Conservation (phyloP, 30 jellyfish, hydroid and myxozoan genomes). For the Chrysaora quinquecirrha region DNA sequence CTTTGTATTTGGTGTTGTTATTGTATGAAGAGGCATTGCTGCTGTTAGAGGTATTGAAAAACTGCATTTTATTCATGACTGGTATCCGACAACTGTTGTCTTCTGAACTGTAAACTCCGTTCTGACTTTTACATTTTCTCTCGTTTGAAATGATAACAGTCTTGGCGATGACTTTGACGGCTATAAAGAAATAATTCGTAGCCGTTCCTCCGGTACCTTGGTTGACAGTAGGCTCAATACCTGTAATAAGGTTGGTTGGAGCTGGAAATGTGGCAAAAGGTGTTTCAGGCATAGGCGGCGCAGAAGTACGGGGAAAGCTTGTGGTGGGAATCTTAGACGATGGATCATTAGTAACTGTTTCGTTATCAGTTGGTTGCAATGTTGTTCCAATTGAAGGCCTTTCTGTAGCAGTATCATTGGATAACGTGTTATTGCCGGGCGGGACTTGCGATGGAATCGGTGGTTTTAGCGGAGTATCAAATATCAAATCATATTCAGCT, state of each 20-base stretch:
- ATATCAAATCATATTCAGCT: neutral
- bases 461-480: neutral
- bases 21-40: neutral
- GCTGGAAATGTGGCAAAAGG: neutral
- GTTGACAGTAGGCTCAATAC: neutral
- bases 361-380: neutral
- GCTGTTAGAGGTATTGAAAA: neutral
- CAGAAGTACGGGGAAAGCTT: neutral
- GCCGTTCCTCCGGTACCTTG: neutral
- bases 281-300: neutral
- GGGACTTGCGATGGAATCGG: neutral
- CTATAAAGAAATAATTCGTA: constrained; percentile 33
- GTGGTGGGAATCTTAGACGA: neutral
- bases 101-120: constrained; percentile 2
- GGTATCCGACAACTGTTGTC: constrained; percentile 3
- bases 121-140: constrained; percentile 2
- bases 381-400: neutral
- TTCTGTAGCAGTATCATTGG: neutral
- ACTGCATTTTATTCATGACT: neutral
- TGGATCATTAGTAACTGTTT: neutral
- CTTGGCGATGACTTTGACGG: constrained; percentile 40
- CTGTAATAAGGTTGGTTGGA: neutral
- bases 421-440: neutral
- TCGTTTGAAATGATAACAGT: constrained; percentile 25
- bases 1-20: neutral